Conservation (phyloP, 1,140 invertebrate genomes). For the Coptotermes formosanus region DNA sequence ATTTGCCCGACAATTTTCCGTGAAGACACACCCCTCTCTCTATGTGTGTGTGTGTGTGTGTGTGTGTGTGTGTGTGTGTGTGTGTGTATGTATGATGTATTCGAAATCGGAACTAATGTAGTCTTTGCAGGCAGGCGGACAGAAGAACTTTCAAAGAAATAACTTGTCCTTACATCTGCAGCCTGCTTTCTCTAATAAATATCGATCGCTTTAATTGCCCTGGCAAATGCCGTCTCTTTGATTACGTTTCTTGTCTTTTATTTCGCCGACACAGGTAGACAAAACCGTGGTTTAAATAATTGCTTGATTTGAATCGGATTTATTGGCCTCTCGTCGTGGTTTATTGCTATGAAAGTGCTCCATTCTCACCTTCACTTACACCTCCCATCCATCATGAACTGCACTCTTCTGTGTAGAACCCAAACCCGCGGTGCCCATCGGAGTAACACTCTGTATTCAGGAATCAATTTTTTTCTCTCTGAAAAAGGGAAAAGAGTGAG, state of each 20-base stretch:
- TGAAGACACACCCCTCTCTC: too few relatives aligned
- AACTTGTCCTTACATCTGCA: too few relatives aligned
- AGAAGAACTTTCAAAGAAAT: too few relatives aligned
- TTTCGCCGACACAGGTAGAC: not conserved
- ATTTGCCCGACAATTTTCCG: too few relatives aligned
- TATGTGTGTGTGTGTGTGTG: too few relatives aligned
- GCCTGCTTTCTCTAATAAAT: too few relatives aligned
- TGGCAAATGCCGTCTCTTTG: not conserved
- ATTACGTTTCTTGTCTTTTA: not conserved
- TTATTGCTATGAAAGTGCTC: not conserved
- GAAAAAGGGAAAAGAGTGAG: not conserved
- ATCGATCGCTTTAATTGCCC: too few relatives aligned
- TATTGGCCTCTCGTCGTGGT: not conserved
- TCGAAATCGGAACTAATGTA: too few relatives aligned
- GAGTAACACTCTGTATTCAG: not conserved
- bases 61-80: too few relatives aligned
- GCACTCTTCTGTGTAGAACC: not conserved
- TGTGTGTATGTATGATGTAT: too few relatives aligned
- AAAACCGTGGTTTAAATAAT: not conserved
- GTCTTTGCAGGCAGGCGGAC: too few relatives aligned
- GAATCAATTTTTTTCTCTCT: conserved; percentile 1
- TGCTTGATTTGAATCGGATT: conserved; percentile 1
- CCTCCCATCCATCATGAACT: not conserved
- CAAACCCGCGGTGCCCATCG: not conserved
- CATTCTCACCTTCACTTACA: not conserved